Percentiles rank a stretch among this genome's conserved stretches.
These are phyloP conservation scores for Smittia aterrima DNA, from an alignment of 2,888 invertebrate species.

Conservation along the genomic window DNA sequence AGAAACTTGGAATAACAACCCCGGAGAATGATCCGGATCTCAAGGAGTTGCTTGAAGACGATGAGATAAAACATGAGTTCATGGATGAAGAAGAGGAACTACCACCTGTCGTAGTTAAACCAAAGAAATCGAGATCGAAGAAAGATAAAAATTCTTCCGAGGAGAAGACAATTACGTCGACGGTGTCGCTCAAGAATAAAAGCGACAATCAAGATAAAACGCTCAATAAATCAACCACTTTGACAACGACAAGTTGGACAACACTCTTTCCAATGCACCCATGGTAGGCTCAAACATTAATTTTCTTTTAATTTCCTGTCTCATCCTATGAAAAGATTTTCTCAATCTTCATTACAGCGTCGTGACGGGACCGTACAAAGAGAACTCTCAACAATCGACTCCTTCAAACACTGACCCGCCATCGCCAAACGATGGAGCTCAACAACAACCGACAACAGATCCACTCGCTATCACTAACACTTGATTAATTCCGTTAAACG, in stretches of 20 bases:
- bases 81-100: constrained; percentile 52
- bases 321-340: constrained; percentile 29
- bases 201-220: constrained; percentile 48
- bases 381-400: constrained; percentile 47
- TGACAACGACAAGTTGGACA: constrained; percentile 80
- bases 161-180: background rate
- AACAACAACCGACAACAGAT: constrained; percentile 18
- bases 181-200: constrained; percentile 54
- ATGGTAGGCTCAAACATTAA: constrained; percentile 47
- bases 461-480: constrained; percentile 13
- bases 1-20: constrained; percentile 65
- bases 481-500: constrained; percentile 31
- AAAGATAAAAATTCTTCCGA: constrained; percentile 45
- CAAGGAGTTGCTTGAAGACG: constrained; percentile 19
- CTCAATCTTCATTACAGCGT: constrained; percentile 55
- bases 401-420: background rate
- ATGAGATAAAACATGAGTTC: constrained; percentile 51
- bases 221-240: constrained; percentile 59
- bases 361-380: constrained; percentile 81
- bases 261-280: constrained; percentile 84
- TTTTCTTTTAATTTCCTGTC: background rate
- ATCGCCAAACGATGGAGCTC: background rate
- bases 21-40: constrained; percentile 36
- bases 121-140: constrained; percentile 46
- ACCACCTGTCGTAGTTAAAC: constrained; percentile 41